These are phyloP conservation scores for Harmothoe impar DNA, from an alignment of 2,888 invertebrate genomes.

Conservation along the genomic window DNA sequence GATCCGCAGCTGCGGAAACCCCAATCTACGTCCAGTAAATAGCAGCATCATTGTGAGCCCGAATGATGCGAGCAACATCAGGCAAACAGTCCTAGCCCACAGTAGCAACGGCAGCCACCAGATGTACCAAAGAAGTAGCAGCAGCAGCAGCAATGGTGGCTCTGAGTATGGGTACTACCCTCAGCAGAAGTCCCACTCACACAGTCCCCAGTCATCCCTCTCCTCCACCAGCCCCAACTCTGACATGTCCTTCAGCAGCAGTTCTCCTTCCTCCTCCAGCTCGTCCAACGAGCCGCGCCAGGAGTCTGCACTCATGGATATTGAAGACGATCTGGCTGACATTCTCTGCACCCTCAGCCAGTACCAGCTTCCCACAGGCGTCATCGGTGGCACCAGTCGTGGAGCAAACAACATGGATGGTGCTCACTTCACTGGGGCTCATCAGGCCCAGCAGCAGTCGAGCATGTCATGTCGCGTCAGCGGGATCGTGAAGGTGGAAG, in stretches of 20 bases:
- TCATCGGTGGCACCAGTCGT: no score
- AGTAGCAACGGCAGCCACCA: neutral
- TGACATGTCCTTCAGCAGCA: slow-evolving; percentile 12
- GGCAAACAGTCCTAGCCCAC: slow-evolving; percentile 17
- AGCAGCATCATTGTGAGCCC: neutral
- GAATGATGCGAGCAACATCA: neutral
- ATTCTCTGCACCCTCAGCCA: slow-evolving; percentile 57
- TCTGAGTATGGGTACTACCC: neutral
- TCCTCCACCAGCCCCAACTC: neutral
- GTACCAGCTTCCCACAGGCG: slow-evolving; percentile 20
- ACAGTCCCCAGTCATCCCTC: neutral
- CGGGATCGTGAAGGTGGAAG: neutral
- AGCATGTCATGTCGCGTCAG: neutral
- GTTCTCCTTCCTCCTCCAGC: neutral
- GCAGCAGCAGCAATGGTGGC: neutral
- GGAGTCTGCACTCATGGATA: slow-evolving; percentile 7
- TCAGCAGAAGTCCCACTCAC: neutral
- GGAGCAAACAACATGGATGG: no score
- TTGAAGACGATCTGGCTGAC: slow-evolving; percentile 50
- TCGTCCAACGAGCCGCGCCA: neutral
- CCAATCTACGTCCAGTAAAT: neutral
- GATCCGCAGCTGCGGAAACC: slow-evolving; percentile 44
- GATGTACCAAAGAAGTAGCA: slow-evolving; percentile 20
- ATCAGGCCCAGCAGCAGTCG: neutral
- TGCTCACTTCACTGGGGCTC: no score